phyloP scores from a whole-genome alignment of 2,797 vertebrate species.

The Uromys caudimaculatus region DNA sequence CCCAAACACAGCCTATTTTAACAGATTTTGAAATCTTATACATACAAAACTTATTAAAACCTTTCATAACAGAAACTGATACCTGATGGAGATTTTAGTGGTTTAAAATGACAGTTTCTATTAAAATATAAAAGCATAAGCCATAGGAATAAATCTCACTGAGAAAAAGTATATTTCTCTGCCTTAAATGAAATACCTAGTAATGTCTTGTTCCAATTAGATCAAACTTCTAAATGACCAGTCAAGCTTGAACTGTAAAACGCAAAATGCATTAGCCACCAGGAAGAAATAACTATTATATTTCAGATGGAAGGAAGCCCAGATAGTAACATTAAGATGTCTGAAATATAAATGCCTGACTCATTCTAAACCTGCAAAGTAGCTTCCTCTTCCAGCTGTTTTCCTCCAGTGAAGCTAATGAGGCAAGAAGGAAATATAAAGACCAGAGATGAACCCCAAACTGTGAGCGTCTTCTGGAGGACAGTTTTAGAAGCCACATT shows the following conservation, averaged over 20 bases:
- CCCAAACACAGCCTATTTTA: not conserved
- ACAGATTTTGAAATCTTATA: not conserved
- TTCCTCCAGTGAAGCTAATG: not conserved
- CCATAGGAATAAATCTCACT: not conserved
- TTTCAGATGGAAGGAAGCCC: not conserved
- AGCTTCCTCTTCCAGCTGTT: not conserved
- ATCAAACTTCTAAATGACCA: not conserved
- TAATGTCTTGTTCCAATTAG: not conserved
- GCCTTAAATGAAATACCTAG: not conserved
- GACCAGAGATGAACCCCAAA: not conserved
- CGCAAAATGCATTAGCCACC: not conserved
- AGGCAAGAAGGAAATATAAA: not conserved
- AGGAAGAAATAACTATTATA: not conserved
- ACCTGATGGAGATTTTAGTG: not conserved
- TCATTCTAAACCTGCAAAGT: not conserved
- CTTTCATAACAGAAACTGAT: not conserved
- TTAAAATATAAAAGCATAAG: not conserved
- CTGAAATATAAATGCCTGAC: not conserved
- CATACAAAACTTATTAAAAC: not conserved
- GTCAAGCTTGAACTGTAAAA: not conserved
- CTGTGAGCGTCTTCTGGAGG: not conserved
- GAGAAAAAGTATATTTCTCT: not conserved
- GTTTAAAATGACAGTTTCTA: not conserved
- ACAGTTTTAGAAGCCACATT: not conserved
- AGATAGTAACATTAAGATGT: not conserved